phyloP scores from a whole-genome alignment of 2,888 invertebrate genomes.

The Furcula furcula region DNA sequence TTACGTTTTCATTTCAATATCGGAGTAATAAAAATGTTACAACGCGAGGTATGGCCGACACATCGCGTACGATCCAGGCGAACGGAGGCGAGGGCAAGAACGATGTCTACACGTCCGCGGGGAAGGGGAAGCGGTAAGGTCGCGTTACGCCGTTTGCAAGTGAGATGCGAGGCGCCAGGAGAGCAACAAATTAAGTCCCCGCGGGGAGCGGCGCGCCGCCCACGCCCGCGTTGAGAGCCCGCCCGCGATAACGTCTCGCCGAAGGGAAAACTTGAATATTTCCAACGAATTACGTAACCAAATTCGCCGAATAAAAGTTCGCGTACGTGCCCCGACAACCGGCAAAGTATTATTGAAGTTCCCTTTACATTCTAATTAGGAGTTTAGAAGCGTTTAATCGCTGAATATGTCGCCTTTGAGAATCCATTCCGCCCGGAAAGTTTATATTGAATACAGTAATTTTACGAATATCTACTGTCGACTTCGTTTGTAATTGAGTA shows the following conservation, averaged over 20 bases:
- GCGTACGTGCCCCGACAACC: conserved; percentile 64
- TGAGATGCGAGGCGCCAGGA: conserved; percentile 80
- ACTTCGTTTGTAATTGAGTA: conserved; percentile 9
- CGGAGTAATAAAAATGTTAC: conserved; percentile 20
- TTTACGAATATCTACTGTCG: conserved; percentile 20
- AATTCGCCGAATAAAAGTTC: conserved; percentile 71
- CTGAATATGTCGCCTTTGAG: conserved; percentile 45
- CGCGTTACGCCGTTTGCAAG: conserved; percentile 79
- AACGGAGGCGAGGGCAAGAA: conserved; percentile 46
- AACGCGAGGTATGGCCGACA: conserved; percentile 16
- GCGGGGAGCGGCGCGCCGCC: conserved; percentile 64
- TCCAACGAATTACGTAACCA: conserved; percentile 72
- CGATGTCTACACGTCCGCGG: conserved; percentile 54
- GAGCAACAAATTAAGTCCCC: conserved; percentile 82
- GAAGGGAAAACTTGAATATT: conserved; percentile 78
- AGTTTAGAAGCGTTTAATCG: conserved; percentile 58
- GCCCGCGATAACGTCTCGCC: conserved; percentile 73
- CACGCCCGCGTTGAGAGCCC: conserved; percentile 67
- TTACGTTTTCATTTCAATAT: conserved; percentile 20
- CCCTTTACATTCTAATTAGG: conserved; percentile 60
- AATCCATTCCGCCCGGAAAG: conserved; percentile 37
- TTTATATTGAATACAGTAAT: conserved; percentile 38
- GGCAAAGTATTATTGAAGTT: conserved; percentile 64
- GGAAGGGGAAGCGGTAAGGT: conserved; percentile 72
- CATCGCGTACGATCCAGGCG: conserved; percentile 33